Percentiles rank a stretch among this genome's conserved stretches.
Evolutionary conservation across 2,888 invertebrate genomes (phyloP).

Genomic region (Euspilapteryx auroguttella): DNA sequence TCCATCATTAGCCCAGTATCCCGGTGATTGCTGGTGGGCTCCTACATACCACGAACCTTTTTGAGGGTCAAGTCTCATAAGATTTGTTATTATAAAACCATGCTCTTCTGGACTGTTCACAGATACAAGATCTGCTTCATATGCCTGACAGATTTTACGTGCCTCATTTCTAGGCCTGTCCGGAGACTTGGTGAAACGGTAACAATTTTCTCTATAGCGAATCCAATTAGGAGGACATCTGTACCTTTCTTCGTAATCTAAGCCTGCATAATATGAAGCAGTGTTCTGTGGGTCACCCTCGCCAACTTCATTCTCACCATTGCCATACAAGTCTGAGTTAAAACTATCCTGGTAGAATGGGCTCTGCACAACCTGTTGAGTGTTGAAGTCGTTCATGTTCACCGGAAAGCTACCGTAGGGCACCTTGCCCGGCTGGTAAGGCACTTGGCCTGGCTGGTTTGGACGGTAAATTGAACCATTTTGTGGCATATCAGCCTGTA

Average conservation of each 20-base stretch:
- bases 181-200: slow-evolving; percentile 88
- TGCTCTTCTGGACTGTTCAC: slow-evolving; percentile 85
- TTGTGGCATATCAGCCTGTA: slow-evolving; percentile 20
- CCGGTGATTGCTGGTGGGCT: slow-evolving; percentile 71
- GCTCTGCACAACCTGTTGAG: slow-evolving; percentile 32
- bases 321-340: slow-evolving; percentile 28
- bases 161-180: slow-evolving; percentile 79
- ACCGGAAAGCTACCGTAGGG: slow-evolving; percentile 46
- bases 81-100: slow-evolving; percentile 78
- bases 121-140: slow-evolving; percentile 77
- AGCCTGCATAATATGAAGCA: slow-evolving; percentile 36
- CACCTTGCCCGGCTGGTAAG: no score
- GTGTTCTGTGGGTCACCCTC: slow-evolving; percentile 39
- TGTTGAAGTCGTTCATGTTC: slow-evolving; percentile 30
- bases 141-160: slow-evolving; percentile 79
- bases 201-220: slow-evolving; percentile 80
- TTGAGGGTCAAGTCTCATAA: slow-evolving; percentile 83
- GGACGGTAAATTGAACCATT: slow-evolving; percentile 30
- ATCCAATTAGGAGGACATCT: slow-evolving; percentile 87
- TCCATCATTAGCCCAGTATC: slow-evolving; percentile 80
- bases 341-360: slow-evolving; percentile 39
- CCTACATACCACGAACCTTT: slow-evolving; percentile 88
- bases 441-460: no score
- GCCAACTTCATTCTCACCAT: slow-evolving; percentile 26
- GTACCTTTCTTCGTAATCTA: slow-evolving; percentile 44